Evolutionary conservation across 2,888 invertebrate genomes (phyloP), one percentile per base, ranked within the genome.

Genomic region (Muscina levida): DNA sequence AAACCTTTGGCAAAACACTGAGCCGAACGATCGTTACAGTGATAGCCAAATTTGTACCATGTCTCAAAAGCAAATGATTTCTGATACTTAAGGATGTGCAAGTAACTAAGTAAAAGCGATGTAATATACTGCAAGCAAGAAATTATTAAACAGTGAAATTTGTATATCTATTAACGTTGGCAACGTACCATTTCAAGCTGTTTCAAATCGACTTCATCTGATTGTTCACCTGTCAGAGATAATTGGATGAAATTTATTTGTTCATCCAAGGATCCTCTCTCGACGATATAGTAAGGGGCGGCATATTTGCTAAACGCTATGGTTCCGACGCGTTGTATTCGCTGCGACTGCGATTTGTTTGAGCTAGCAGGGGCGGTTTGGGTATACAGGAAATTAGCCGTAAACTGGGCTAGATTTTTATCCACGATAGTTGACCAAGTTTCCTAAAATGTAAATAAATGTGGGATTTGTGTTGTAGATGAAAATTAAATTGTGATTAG

Each of bases 51-150:
- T 22, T 91, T 91, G 76, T 92, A 92, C 93, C 93, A 94, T 37
- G 92, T 92, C 84, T 91, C 91, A 84, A 92, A 93, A 81, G 92
- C 92, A 13, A 90, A 89, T 13, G 92, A 91, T 72, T 91, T 91
- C 82, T 91, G 92, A 42, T 93, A 90, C 84, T 93, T 94, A 83
- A 94, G 92, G 46, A 94, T 93, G 87, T 93, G 93, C 88, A 95
- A 93, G 87, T 95, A 95, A 0, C 95, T 95, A 37, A 94, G 94
- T 0, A 95, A 94, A 85, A 95, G 93, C 82, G 94, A 94, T 87
- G 95, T 94, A 82, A 95, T 94, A 87, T 95, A 95, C 93, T 95
- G 91, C 13, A 83, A 19, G 86, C 70, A 74, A 37, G 37, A 24
- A 44, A 62, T 24, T 13, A 53, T 2, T 22, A 1, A 53, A 22